Evolutionary conservation across 2,888 invertebrate species (phyloP).

Genomic region (Seira sanloemensis): DNA sequence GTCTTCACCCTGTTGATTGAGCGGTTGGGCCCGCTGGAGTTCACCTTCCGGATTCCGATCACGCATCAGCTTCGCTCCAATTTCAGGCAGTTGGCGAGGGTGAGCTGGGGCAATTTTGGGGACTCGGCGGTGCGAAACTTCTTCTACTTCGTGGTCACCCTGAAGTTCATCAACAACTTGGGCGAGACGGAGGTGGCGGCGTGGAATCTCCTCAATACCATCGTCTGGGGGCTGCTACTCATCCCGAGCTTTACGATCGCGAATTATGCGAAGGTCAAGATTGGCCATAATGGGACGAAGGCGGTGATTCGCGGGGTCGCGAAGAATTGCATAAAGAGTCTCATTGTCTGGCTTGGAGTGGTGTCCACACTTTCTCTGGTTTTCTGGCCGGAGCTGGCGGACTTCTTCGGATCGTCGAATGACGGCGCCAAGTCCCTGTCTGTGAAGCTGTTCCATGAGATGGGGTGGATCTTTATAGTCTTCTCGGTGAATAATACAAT

Average conservation of each 20-base stretch:
- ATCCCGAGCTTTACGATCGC: constrained; percentile 62
- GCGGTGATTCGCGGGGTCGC: constrained; percentile 53
- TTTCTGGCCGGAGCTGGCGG: constrained; percentile 60
- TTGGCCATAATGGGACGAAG: constrained; percentile 57
- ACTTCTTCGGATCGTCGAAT: constrained; percentile 63
- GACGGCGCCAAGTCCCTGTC: constrained; percentile 56
- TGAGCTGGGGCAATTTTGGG: constrained; percentile 69
- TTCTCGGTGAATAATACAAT: constrained; percentile 66
- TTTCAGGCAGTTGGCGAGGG: constrained; percentile 45
- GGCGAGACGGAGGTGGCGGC: constrained; percentile 63
- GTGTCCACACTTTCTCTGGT: constrained; percentile 29
- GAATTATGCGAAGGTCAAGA: constrained; percentile 62
- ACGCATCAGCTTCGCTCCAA: constrained; percentile 33
- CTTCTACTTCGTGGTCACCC: constrained; percentile 68
- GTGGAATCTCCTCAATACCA: constrained; percentile 66
- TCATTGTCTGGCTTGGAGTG: constrained; percentile 53
- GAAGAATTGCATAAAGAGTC: constrained; percentile 31
- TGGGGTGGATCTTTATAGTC: constrained; percentile 66
- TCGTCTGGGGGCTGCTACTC: constrained; percentile 65
- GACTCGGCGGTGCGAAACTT: constrained; percentile 68
- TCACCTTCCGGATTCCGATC: constrained; percentile 53
- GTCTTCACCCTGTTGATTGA: constrained; percentile 62
- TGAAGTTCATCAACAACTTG: constrained; percentile 67
- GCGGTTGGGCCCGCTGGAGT: constrained; percentile 43
- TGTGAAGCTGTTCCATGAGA: constrained; percentile 52